phyloP scores from a whole-genome alignment of 2,113 vertebrate species.

The Eolophus roseicapilla region DNA sequence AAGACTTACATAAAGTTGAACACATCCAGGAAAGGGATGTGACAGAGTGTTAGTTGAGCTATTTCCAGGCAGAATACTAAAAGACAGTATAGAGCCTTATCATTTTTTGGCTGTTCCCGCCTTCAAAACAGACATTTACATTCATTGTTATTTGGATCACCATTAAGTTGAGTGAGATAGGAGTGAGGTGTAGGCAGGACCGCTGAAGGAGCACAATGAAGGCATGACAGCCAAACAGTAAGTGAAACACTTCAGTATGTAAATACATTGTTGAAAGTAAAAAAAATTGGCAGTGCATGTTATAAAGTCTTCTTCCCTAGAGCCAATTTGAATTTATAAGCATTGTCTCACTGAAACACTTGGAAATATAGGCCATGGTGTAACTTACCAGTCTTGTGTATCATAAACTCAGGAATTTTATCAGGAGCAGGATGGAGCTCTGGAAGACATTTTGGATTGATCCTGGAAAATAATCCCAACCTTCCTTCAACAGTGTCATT shows the following conservation, averaged over 20 bases:
- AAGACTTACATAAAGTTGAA: not conserved
- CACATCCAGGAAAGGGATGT: not conserved
- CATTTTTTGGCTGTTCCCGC: not conserved
- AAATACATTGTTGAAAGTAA: not conserved
- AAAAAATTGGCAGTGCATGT: rapidly evolving
- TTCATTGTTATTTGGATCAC: not conserved
- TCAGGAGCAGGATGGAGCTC: not conserved
- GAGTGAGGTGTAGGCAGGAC: not conserved
- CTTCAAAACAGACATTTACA: not conserved
- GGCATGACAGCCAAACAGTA: not conserved
- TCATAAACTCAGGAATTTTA: not conserved
- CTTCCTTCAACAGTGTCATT: not conserved
- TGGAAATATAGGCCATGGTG: not conserved
- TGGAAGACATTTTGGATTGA: not conserved
- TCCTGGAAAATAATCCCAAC: not conserved
- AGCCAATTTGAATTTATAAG: not conserved
- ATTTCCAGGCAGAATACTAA: not conserved
- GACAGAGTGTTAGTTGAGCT: not conserved
- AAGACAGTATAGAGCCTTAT: not conserved
- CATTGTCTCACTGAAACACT: not conserved
- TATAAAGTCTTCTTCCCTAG: not conserved
- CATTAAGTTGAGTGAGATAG: not conserved
- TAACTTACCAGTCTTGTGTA: not conserved
- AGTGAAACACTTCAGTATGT: not conserved
- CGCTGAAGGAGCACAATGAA: not conserved